phyloP scores from a whole-genome alignment of 1,140 invertebrate species.

The Littorina saxatilis region DNA sequence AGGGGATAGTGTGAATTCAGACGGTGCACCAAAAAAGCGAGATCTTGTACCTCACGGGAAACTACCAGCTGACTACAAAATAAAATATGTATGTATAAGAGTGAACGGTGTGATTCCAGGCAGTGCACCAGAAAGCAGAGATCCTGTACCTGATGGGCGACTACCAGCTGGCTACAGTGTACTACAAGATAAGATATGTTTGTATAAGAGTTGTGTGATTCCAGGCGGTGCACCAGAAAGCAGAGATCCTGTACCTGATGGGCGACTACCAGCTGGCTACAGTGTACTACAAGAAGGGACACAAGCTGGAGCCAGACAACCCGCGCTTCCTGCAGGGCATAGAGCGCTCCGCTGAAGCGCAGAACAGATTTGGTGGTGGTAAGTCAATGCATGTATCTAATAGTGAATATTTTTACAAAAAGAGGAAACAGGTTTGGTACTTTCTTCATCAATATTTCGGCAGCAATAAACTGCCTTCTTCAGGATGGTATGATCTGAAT shows the following conservation, averaged over 20 bases:
- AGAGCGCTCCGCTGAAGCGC: conserved; percentile 93
- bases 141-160: conserved; percentile 91
- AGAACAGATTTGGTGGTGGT: conserved; percentile 81
- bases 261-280: conserved; percentile 94
- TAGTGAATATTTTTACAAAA: no score
- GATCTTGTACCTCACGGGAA: conserved; percentile 90
- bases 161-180: conserved; percentile 93
- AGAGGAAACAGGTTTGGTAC: no score
- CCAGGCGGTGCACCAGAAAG: conserved; percentile 89
- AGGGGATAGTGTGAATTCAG: no score
- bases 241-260: conserved; percentile 91
- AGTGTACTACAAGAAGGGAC: conserved; percentile 91
- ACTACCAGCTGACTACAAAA: conserved; percentile 96
- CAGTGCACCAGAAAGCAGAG: conserved; percentile 93
- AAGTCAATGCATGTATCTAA: no score
- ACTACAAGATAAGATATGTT: no score
- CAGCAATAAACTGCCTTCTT: no score
- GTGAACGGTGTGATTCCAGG: no score
- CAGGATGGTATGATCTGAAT: no score
- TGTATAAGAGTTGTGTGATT: no score
- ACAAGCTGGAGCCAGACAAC: conserved; percentile 88
- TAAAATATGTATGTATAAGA: no score
- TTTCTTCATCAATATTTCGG: no score
- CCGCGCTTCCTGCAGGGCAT: conserved; percentile 90
- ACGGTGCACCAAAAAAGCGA: conserved; percentile 94